phyloP scores from a whole-genome alignment of 2,888 invertebrate genomes.

The Pterobdella sp. region DNA sequence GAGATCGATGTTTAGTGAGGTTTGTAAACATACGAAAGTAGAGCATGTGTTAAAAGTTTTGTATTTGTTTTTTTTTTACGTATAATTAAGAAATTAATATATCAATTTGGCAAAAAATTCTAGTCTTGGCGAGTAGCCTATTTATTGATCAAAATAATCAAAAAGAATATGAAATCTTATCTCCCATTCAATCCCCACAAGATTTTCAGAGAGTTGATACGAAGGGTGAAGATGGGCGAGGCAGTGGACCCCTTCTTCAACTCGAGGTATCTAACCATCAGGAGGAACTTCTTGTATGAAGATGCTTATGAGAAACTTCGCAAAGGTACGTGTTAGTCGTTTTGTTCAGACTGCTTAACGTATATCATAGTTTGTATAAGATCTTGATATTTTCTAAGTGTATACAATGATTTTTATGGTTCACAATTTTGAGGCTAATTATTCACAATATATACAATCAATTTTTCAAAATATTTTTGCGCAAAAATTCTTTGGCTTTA shows the following conservation, averaged over 20 bases:
- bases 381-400: not conserved
- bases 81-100: too few species aligned
- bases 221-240: constrained; percentile 62
- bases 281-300: constrained; percentile 86
- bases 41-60: too few species aligned
- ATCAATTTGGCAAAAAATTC: too few species aligned
- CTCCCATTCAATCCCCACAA: constrained; percentile 36
- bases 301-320: constrained; percentile 85
- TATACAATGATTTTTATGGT: not conserved
- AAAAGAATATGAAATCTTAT: too few species aligned
- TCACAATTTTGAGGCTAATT: too few species aligned
- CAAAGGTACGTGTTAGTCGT: not conserved
- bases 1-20: too few species aligned
- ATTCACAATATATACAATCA: not conserved
- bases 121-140: too few species aligned
- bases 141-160: too few species aligned
- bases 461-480: not conserved
- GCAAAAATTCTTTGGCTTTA: not conserved
- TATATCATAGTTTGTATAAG: not conserved
- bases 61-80: too few species aligned
- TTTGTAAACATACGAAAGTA: too few species aligned
- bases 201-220: constrained; percentile 52
- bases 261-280: constrained; percentile 49
- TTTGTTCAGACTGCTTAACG: not conserved
- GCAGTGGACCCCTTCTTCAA: constrained; percentile 70